These are phyloP conservation scores for Tiaroga cobitis DNA, from an alignment of 2,797 vertebrate species.

Conservation along the genomic window DNA sequence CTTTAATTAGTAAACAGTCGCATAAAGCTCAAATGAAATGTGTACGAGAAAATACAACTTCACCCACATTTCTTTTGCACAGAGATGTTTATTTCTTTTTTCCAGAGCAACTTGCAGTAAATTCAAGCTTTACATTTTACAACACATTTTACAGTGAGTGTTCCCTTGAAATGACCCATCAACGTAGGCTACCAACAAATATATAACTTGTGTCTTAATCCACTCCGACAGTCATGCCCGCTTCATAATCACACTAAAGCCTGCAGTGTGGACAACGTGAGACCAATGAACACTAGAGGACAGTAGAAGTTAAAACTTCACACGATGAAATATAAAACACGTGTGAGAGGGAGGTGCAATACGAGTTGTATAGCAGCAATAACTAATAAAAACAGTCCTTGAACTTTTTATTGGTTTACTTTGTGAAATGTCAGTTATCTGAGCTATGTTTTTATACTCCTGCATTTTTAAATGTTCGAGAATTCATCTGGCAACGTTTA, in stretches of 20 bases:
- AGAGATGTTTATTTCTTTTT: not conserved
- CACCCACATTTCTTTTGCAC: not conserved
- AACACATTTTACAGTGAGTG: no score
- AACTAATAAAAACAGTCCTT: slow-evolving; percentile 20
- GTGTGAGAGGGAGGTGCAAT: not conserved
- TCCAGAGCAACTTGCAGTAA: not conserved
- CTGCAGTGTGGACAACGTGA: not conserved
- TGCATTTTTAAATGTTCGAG: not conserved
- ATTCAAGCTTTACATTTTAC: no score
- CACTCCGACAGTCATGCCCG: not conserved
- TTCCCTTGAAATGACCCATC: not conserved
- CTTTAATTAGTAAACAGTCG: no score
- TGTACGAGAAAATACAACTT: not conserved
- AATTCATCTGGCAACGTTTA: no score
- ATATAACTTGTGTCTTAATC: not conserved
- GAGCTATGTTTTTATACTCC: not conserved
- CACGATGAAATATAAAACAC: not conserved
- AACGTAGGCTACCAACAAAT: not conserved
- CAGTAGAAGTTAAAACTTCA: slow-evolving; percentile 8
- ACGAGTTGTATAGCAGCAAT: not conserved
- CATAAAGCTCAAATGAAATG: not conserved
- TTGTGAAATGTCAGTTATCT: not conserved
- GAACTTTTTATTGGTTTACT: slow-evolving; percentile 15
- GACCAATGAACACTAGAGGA: slow-evolving; percentile 28
- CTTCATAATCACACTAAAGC: not conserved